Evolutionary conservation across 2,113 vertebrate species (phyloP).

Genomic region (Lycocorax pyrrhopterus): DNA sequence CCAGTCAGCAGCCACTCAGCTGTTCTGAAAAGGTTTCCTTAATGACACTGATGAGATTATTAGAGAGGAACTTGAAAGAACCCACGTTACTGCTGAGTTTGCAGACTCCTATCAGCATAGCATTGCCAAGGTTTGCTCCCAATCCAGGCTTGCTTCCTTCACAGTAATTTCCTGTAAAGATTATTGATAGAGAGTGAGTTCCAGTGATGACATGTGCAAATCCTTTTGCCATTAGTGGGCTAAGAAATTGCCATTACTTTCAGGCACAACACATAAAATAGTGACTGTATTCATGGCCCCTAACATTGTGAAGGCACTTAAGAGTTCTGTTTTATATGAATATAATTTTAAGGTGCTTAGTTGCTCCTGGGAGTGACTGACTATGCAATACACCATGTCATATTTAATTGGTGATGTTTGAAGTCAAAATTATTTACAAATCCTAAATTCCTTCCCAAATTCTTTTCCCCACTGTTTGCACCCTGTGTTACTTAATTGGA

Average conservation of each 20-base stretch:
- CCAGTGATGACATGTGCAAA: background rate
- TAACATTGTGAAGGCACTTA: background rate
- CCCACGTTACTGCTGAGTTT: background rate
- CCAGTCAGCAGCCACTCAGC: background rate
- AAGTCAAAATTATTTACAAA: background rate
- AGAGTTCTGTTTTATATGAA: background rate
- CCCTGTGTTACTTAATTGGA: background rate
- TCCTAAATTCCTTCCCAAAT: background rate
- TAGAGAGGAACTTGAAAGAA: background rate
- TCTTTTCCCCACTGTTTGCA: background rate
- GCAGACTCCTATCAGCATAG: background rate
- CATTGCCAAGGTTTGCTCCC: background rate
- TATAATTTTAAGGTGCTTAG: background rate
- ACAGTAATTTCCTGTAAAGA: background rate
- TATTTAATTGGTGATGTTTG: background rate
- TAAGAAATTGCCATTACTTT: background rate
- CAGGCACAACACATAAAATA: background rate
- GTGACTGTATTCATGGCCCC: background rate
- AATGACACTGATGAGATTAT: background rate
- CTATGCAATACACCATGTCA: background rate
- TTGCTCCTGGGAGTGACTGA: background rate
- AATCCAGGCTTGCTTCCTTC: background rate
- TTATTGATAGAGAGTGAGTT: background rate
- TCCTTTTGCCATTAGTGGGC: background rate
- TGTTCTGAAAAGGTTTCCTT: slow-evolving; percentile 4